Evolutionary conservation across 2,113 vertebrate genomes (phyloP), one percentile per base, ranked within the genome.

Genomic region (Rhea pennata): DNA sequence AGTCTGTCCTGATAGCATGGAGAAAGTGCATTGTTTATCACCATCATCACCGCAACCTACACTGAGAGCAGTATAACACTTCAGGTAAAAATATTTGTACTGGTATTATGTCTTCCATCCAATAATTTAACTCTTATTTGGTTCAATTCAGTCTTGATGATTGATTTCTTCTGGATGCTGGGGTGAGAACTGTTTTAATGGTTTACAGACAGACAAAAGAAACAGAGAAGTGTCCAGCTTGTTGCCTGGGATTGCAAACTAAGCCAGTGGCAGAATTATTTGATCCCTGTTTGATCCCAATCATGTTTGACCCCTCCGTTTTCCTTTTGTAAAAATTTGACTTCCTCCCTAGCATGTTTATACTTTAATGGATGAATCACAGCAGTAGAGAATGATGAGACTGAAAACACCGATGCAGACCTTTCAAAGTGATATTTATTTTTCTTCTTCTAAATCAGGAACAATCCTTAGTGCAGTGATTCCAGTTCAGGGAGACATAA

Each of bases 161-260:
- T 95, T 92, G 91, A 96, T 95, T 95, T 96, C 89, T 95, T 84
- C 92, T 93, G 94, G 95, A 95, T 81, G 72, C 94, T 71, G 92
- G 79, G 73, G 93, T 95, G 95, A 92, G 92, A 96, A 93, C 59
- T 90, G 81, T 90, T 95, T 91, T 90, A 97, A 89, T 85, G 72
- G 95, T 90, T 93, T 92, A 92, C 95, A 97, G 94, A 97, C 79
- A 91, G 82, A 95, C 82, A 90, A 96, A 92, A 61, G 84, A 95
- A 96, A 79, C 40, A 93, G 88, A 86, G 95, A 95, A 93, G 94
- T 92, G 96, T 92, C 87, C 70, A 0, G n/a, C 65, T 87, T 42
- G 15, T 80, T 77, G 80, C 77, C 96, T 96, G 96, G 97, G 72
- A 74, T 92, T 48, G 81, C 93, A 40, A 67, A 40, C 75, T 93